Conservation (phyloP, 2,797 vertebrate species). For the Caiman crocodilus region DNA sequence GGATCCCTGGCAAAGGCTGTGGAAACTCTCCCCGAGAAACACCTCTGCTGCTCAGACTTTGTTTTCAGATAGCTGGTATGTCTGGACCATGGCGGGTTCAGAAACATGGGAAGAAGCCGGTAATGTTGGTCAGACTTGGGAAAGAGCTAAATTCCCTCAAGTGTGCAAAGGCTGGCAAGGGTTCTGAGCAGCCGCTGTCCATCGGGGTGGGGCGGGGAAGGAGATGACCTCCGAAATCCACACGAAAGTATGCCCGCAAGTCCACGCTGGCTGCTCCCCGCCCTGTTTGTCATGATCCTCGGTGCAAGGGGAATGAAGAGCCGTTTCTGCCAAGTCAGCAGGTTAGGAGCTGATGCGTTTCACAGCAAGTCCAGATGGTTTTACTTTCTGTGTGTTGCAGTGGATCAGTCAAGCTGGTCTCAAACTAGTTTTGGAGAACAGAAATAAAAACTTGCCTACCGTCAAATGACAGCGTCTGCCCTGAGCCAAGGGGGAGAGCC, state of each 20-base stretch:
- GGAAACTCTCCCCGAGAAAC: constrained; percentile 46
- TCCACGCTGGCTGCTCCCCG: not conserved
- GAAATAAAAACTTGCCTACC: constrained; percentile 51
- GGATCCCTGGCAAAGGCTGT: constrained; percentile 23
- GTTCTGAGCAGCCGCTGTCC: not conserved
- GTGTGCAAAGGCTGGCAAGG: not conserved
- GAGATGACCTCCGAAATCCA: not conserved
- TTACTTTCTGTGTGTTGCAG: constrained; percentile 51
- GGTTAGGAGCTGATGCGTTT: constrained; percentile 7
- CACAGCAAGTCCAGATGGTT: constrained; percentile 70
- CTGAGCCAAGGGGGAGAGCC: not conserved
- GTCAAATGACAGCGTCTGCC: constrained; percentile 48
- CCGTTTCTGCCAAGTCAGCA: constrained; percentile 42
- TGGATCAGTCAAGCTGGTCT: constrained; percentile 70
- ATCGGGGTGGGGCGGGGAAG: not conserved
- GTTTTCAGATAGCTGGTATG: constrained; percentile 16
- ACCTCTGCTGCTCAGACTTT: not conserved
- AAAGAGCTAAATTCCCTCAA: constrained; percentile 5
- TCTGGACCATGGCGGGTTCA: not conserved
- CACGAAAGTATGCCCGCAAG: not conserved
- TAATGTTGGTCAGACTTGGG: not conserved
- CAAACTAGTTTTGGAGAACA: constrained; percentile 22
- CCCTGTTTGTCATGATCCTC: constrained; percentile 3
- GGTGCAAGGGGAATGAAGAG: constrained; percentile 9
- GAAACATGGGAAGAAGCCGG: not conserved